phyloP scores from a whole-genome alignment of 2,888 invertebrate species.

The Pycnomerus fuliginosus region DNA sequence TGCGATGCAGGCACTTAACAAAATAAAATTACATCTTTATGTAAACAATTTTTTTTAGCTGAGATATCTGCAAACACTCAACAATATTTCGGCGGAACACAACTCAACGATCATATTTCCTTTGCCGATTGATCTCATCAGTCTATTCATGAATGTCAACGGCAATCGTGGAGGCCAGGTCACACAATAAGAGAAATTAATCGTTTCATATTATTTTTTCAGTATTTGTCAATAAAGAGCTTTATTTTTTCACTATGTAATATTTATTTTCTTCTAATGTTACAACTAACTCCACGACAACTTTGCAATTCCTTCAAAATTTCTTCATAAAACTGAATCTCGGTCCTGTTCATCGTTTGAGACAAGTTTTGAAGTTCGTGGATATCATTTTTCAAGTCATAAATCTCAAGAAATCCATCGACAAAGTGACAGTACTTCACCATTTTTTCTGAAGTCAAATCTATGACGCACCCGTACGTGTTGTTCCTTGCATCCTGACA shows the following conservation, averaged over 20 bases:
- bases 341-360: no score
- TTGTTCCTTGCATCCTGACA: conserved; percentile 85
- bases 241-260: no score
- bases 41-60: conserved; percentile 62
- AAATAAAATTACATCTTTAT: no score
- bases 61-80: conserved; percentile 85
- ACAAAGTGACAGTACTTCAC: conserved; percentile 66
- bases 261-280: no score
- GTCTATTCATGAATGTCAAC: conserved; percentile 34
- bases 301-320: no score
- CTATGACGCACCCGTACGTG: conserved; percentile 76
- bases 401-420: conserved; percentile 72
- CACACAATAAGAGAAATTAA: no score
- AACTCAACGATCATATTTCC: conserved; percentile 95
- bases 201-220: no score
- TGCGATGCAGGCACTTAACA: conserved; percentile 68
- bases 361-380: conserved; percentile 70
- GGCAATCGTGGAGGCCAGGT: not conserved
- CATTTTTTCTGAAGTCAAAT: conserved; percentile 55
- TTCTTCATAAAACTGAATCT: no score
- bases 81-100: conserved; percentile 89
- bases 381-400: conserved; percentile 69
- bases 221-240: no score
- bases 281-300: no score
- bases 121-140: conserved; percentile 78